Percentiles rank a stretch among this genome's conserved stretches.
These are phyloP conservation scores for Panulirus ornatus DNA, from an alignment of 1,140 invertebrate genomes.

Conservation along the genomic window DNA sequence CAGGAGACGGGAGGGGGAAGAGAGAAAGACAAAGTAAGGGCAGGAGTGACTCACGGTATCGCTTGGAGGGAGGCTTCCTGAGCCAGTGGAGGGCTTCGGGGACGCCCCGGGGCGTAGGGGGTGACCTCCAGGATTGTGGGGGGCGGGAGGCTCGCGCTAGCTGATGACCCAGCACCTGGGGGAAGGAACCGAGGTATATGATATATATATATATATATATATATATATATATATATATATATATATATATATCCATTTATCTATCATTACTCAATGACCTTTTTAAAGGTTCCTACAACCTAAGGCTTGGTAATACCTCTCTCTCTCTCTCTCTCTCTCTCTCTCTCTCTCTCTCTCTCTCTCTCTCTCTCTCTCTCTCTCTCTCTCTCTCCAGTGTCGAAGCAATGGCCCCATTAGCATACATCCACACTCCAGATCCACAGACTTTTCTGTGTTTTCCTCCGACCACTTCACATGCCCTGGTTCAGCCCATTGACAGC, in stretches of 20 bases:
- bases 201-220: background rate
- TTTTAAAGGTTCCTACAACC: constrained; percentile 10
- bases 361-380: background rate
- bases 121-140: too few species aligned
- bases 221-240: constrained; percentile 45
- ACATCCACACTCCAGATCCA: too few species aligned
- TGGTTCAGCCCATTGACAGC: too few species aligned
- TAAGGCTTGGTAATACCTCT: background rate
- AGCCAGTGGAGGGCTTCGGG: background rate
- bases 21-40: background rate
- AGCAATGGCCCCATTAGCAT: too few species aligned
- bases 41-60: constrained; percentile 29
- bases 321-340: background rate
- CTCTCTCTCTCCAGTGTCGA: too few species aligned
- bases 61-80: background rate
- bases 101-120: background rate
- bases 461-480: too few species aligned
- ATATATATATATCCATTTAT: constrained; percentile 31
- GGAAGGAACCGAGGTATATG: too few species aligned
- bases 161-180: background rate
- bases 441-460: too few species aligned
- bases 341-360: background rate
- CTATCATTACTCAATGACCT: background rate
- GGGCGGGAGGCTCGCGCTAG: background rate
- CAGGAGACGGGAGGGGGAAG: background rate